phyloP scores from a whole-genome alignment of 1,140 invertebrate genomes.

The Lepidurus arcticus region DNA sequence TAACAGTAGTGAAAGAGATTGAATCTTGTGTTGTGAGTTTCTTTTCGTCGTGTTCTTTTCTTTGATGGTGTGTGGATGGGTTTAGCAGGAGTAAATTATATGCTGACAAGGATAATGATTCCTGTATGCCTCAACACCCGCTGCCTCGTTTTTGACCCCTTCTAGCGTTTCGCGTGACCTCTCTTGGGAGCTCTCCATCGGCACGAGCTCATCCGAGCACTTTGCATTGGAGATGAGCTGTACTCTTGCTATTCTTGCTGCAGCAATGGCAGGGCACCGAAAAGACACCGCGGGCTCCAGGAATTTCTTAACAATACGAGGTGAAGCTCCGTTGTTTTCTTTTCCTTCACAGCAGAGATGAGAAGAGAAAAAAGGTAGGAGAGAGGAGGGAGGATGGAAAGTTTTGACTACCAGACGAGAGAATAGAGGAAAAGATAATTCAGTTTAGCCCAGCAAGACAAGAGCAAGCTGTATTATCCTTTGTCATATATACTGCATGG shows the following conservation, averaged over 20 bases:
- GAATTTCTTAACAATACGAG: not conserved
- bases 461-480: slow-evolving; percentile 12
- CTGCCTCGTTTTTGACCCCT: not conserved
- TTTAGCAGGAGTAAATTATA: slow-evolving; percentile 15
- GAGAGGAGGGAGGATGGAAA: not conserved
- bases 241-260: not conserved
- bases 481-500: not conserved
- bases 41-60: not conserved
- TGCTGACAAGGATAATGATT: slow-evolving; percentile 18
- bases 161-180: not conserved
- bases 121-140: not conserved
- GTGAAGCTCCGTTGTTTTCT: not conserved
- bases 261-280: not conserved
- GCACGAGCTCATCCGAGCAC: slow-evolving; percentile 7
- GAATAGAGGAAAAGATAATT: not conserved
- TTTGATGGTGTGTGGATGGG: not conserved
- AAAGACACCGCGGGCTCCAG: not conserved
- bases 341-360: not conserved
- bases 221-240: slow-evolving; percentile 12
- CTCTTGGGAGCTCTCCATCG: not conserved
- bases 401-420: not conserved
- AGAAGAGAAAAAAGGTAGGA: not conserved
- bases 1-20: too few species aligned
- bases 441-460: not conserved
- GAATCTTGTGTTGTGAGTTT: not conserved